Percentiles rank a stretch among this genome's conserved stretches.
phyloP scores from a whole-genome alignment of 2,888 invertebrate genomes.

The Drosophila nigritarsus region DNA sequence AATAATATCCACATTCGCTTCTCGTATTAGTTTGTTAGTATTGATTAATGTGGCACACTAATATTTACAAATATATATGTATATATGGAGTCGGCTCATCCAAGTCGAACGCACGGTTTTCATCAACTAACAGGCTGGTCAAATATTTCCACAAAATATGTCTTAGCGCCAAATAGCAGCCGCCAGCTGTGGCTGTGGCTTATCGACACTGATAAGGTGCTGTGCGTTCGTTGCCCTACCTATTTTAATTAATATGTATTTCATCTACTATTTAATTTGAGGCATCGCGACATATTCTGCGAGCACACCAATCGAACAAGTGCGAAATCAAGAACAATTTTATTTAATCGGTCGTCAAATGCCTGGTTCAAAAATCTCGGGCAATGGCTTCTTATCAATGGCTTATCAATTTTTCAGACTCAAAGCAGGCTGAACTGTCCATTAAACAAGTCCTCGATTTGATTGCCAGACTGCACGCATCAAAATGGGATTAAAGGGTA shows the following conservation, averaged over 20 bases:
- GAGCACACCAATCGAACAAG: conserved; percentile 14
- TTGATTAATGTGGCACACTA: conserved; percentile 34
- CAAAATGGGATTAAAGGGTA: neutral
- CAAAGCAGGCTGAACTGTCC: conserved; percentile 8
- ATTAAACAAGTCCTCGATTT: neutral
- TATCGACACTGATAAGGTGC: conserved; percentile 55
- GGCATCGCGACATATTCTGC: conserved; percentile 9
- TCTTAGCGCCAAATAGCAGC: neutral
- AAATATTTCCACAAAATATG: conserved; percentile 40
- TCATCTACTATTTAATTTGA: conserved; percentile 4
- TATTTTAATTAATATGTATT: conserved; percentile 8
- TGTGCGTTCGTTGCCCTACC: conserved; percentile 15
- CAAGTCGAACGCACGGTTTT: conserved; percentile 32
- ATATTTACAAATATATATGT: conserved; percentile 43
- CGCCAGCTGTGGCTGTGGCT: conserved; percentile 6
- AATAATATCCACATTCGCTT: conserved; percentile 16
- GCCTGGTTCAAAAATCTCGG: conserved; percentile 52
- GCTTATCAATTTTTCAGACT: conserved; percentile 38
- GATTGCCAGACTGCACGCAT: conserved; percentile 3
- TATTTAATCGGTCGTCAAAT: conserved; percentile 34
- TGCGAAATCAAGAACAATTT: conserved; percentile 43
- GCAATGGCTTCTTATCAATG: conserved; percentile 55
- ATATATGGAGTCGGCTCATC: conserved; percentile 6
- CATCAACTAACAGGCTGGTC: conserved; percentile 52
- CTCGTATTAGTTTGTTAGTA: conserved; percentile 12